Evolutionary conservation across 2,888 invertebrate species (phyloP).

Genomic region (Conchocele bisecta): DNA sequence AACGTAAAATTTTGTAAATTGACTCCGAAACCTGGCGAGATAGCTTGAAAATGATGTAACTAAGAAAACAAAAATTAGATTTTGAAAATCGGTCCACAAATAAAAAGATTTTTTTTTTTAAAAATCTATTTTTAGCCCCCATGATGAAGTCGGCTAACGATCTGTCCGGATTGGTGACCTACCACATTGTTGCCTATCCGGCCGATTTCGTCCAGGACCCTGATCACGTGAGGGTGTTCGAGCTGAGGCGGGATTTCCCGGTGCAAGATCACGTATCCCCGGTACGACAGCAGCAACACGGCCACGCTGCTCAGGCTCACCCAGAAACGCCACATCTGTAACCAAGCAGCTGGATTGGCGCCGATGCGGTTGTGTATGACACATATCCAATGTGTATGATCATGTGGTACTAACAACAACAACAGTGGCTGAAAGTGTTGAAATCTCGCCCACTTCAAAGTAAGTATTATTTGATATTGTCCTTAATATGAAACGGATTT

Average conservation of each 20-base stretch:
- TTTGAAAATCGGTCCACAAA: not conserved
- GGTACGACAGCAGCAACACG: slow-evolving; percentile 53
- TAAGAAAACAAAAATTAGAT: not conserved
- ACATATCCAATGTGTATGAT: too few relatives aligned
- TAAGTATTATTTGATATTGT: too few relatives aligned
- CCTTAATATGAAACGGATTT: too few relatives aligned
- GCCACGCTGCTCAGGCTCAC: slow-evolving; percentile 31
- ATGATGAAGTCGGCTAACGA: not conserved
- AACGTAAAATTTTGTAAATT: too few relatives aligned
- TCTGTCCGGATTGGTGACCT: slow-evolving; percentile 19
- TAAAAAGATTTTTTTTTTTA: not conserved
- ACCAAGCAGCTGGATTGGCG: too few relatives aligned
- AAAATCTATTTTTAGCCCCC: not conserved
- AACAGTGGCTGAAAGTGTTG: too few relatives aligned
- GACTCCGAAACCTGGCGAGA: too few relatives aligned
- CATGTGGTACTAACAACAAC: too few relatives aligned
- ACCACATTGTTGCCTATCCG: slow-evolving; percentile 62
- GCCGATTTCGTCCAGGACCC: slow-evolving; percentile 69
- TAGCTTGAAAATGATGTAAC: too few relatives aligned
- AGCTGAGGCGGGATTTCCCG: slow-evolving; percentile 66
- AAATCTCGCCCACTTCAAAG: too few relatives aligned
- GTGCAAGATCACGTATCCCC: slow-evolving; percentile 63
- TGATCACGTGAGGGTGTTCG: slow-evolving; percentile 61
- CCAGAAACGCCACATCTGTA: slow-evolving; percentile 38
- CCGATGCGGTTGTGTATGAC: too few relatives aligned